Percentiles rank a stretch among this genome's conserved stretches.
phyloP scores from a whole-genome alignment of 1,140 invertebrate species.

The Trialeurodes vaporariorum region DNA sequence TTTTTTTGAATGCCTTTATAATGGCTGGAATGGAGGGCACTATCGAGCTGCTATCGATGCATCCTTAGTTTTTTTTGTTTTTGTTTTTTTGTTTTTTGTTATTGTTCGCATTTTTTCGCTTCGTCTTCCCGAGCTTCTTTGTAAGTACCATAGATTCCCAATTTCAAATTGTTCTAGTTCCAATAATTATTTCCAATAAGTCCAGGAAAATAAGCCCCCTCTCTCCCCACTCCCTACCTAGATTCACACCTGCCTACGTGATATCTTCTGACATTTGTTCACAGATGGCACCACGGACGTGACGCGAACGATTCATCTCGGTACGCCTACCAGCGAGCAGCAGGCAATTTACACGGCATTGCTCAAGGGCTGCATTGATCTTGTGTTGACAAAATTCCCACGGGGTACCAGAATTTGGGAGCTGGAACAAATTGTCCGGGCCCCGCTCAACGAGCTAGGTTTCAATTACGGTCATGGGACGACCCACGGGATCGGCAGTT shows the following conservation, averaged over 20 bases:
- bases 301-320: conserved; percentile 50
- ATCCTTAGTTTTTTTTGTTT: too few species aligned
- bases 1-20: too few species aligned
- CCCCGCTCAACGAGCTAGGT: conserved; percentile 41
- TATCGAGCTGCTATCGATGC: too few species aligned
- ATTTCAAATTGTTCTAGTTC: too few species aligned
- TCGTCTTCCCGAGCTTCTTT: too few species aligned
- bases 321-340: conserved; percentile 41
- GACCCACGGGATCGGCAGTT: conserved; percentile 49
- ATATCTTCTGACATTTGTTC: conserved; percentile 6
- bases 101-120: too few species aligned
- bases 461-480: conserved; percentile 48
- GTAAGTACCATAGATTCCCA: too few species aligned
- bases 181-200: neutral
- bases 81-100: too few species aligned
- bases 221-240: neutral
- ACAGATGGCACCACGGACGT: conserved; percentile 53
- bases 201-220: neutral
- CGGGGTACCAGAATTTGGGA: conserved; percentile 29
- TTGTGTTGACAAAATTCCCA: conserved; percentile 34
- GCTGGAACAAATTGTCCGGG: conserved; percentile 40
- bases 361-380: conserved; percentile 46
- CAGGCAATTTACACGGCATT: conserved; percentile 50
- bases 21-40: too few species aligned
- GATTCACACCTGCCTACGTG: neutral